These are phyloP conservation scores for Lophochroa leadbeateri DNA, from an alignment of 2,113 vertebrate genomes.

Conservation along the genomic window DNA sequence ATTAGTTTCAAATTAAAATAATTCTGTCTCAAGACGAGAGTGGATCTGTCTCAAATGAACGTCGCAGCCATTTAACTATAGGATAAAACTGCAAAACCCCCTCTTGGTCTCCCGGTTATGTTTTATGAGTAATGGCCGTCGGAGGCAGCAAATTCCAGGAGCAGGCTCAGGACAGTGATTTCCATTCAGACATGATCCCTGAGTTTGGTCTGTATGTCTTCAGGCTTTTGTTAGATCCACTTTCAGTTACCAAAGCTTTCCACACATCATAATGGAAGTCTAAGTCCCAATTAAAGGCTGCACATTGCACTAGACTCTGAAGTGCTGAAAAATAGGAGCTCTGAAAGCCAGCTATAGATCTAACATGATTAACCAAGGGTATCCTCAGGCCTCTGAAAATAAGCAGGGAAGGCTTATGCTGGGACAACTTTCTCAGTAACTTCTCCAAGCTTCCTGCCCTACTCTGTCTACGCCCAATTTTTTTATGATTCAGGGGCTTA, in stretches of 20 bases:
- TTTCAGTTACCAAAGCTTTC: background rate
- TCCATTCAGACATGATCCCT: rapidly evolving
- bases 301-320: rapidly evolving
- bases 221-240: background rate
- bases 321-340: background rate
- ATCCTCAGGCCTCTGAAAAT: background rate
- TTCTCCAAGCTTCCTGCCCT: background rate
- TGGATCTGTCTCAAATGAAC: background rate
- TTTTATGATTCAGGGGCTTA: background rate
- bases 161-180: background rate
- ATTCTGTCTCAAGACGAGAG: background rate
- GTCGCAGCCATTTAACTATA: background rate
- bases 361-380: background rate
- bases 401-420: background rate
- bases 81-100: background rate
- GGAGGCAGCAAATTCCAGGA: background rate
- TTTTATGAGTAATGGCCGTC: background rate
- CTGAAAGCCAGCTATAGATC: background rate
- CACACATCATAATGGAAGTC: background rate
- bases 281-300: background rate
- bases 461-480: background rate
- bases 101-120: background rate
- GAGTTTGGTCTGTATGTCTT: background rate
- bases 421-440: background rate
- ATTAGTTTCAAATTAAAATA: no score